phyloP scores from a whole-genome alignment of 1,140 invertebrate species.

The Phortica variegata region DNA sequence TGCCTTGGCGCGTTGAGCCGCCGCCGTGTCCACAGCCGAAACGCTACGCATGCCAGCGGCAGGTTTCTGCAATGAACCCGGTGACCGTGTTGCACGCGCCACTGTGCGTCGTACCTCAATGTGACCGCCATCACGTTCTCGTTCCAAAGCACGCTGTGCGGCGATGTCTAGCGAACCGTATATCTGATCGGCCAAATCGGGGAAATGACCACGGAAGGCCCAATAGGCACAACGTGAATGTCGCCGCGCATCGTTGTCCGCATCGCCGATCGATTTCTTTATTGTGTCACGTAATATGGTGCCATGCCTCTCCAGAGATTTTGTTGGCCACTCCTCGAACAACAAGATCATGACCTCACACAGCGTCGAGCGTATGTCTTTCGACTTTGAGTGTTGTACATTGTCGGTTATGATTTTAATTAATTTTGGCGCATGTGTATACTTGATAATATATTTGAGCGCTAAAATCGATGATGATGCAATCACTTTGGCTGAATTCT shows the following conservation, averaged over 20 bases:
- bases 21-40: slow-evolving; percentile 89
- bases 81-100: slow-evolving; percentile 36
- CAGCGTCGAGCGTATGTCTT: slow-evolving; percentile 76
- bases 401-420: slow-evolving; percentile 84
- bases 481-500: slow-evolving; percentile 96
- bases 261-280: slow-evolving; percentile 87
- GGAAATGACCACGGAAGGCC: slow-evolving; percentile 88
- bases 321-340: slow-evolving; percentile 81
- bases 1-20: slow-evolving; percentile 80
- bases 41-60: slow-evolving; percentile 71
- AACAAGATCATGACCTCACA: slow-evolving; percentile 86
- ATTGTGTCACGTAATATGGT: slow-evolving; percentile 78
- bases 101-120: slow-evolving; percentile 31
- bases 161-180: slow-evolving; percentile 79
- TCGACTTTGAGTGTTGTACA: slow-evolving; percentile 80
- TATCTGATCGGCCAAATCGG: slow-evolving; percentile 82
- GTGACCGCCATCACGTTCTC: slow-evolving; percentile 58
- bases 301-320: slow-evolving; percentile 80
- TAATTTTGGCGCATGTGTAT: slow-evolving; percentile 81
- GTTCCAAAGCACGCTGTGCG: slow-evolving; percentile 80
- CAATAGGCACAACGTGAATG: slow-evolving; percentile 83
- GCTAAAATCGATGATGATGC: slow-evolving; percentile 85
- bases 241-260: slow-evolving; percentile 83
- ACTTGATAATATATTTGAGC: slow-evolving; percentile 85
- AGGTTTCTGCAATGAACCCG: slow-evolving; percentile 39